Evolutionary conservation across 2,888 invertebrate genomes (phyloP).

Genomic region (Trachelus stipa): DNA sequence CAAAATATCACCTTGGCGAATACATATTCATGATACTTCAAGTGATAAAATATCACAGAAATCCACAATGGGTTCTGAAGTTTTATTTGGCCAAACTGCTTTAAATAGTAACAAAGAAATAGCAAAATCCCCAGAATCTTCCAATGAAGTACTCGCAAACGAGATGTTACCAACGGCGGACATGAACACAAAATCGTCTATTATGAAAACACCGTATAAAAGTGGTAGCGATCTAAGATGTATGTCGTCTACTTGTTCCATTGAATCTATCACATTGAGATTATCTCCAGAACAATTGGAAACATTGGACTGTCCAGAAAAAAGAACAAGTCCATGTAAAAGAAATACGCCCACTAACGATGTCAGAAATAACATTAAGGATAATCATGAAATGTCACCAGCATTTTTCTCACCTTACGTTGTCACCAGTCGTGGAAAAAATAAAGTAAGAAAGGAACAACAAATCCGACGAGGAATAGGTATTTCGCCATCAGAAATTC

Average conservation of each 20-base stretch:
- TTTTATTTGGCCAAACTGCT: background rate
- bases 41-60: background rate
- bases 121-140: background rate
- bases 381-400: constrained; percentile 15
- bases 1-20: background rate
- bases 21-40: background rate
- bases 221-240: background rate
- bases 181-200: background rate
- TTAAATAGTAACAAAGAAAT: background rate
- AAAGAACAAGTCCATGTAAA: background rate
- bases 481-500: constrained; percentile 34
- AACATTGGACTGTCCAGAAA: background rate
- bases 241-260: constrained; percentile 13
- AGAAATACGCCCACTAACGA: background rate
- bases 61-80: background rate
- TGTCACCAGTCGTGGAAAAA: constrained; percentile 73
- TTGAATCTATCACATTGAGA: constrained; percentile 21
- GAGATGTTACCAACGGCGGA: constrained; percentile 1
- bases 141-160: background rate
- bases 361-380: background rate
- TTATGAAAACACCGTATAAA: background rate
- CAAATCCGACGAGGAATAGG: constrained; percentile 38
- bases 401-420: constrained; percentile 68
- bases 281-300: constrained; percentile 24
- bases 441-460: constrained; percentile 70